phyloP scores from a whole-genome alignment of 2,113 vertebrate genomes.

The Girardinichthys multiradiatus region DNA sequence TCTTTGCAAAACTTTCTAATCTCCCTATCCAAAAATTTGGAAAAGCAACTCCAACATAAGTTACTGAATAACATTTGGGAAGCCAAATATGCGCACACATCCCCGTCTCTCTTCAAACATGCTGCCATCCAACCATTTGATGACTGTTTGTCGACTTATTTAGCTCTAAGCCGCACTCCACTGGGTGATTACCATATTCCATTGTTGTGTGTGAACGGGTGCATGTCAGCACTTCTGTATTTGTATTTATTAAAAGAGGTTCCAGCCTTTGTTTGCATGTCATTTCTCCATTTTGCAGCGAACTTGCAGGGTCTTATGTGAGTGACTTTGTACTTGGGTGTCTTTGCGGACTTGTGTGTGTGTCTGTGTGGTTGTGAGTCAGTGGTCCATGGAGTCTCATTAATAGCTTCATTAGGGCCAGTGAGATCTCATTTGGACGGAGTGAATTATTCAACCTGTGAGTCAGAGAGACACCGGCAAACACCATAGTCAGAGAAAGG shows the following conservation, averaged over 20 bases:
- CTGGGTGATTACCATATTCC: background rate
- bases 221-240: background rate
- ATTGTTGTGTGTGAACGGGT: background rate
- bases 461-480: slow-evolving; percentile 27
- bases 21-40: background rate
- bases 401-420: slow-evolving; percentile 60
- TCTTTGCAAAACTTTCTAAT: background rate
- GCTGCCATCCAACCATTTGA: background rate
- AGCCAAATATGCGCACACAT: background rate
- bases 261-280: background rate
- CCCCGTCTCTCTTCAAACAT: background rate
- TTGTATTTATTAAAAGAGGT: background rate
- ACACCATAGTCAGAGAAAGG: slow-evolving; percentile 4
- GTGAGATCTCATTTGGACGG: slow-evolving; percentile 50
- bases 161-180: slow-evolving; percentile 10
- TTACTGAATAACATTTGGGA: background rate
- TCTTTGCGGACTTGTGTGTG: background rate
- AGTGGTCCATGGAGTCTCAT: slow-evolving; percentile 50
- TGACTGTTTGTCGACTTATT: slow-evolving; percentile 18
- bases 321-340: background rate
- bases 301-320: background rate
- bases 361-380: slow-evolving; percentile 9
- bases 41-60: background rate
- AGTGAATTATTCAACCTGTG: slow-evolving; percentile 60
- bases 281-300: background rate